Percentiles rank a stretch among this genome's conserved stretches.
phyloP scores from a whole-genome alignment of 2,888 invertebrate species.

The Smittia sp. region DNA sequence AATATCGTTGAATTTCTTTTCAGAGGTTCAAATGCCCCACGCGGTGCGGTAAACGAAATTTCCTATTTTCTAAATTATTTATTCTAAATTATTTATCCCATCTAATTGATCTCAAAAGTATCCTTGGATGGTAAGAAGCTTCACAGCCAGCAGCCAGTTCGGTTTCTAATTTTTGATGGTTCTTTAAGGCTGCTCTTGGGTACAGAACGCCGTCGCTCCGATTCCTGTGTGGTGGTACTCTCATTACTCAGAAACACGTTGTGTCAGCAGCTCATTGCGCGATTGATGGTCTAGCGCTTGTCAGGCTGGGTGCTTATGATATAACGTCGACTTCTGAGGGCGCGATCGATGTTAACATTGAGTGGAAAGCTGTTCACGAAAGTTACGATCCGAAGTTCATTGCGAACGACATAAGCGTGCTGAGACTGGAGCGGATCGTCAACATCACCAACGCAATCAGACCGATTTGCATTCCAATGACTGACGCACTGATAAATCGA shows the following conservation, averaged over 20 bases:
- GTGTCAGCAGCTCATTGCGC: conserved; percentile 63
- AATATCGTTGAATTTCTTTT: background rate
- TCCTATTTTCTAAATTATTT: too few relatives aligned
- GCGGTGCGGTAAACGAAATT: background rate
- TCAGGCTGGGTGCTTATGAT: conserved; percentile 76
- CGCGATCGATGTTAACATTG: conserved; percentile 63
- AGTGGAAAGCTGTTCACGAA: conserved; percentile 64
- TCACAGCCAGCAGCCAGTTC: too few relatives aligned
- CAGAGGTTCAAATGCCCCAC: conserved; percentile 13
- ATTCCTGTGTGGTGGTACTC: conserved; percentile 73
- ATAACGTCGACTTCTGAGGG: conserved; percentile 61
- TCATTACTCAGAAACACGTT: conserved; percentile 65
- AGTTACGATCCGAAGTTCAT: conserved; percentile 61
- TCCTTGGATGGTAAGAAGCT: conserved; percentile 62
- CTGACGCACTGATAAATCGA: background rate
- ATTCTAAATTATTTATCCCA: too few relatives aligned
- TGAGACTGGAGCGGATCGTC: conserved; percentile 60
- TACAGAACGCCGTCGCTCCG: conserved; percentile 61
- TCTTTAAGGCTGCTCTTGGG: conserved; percentile 66
- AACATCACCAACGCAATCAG: conserved; percentile 49
- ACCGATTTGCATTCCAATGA: conserved; percentile 26
- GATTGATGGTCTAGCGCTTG: conserved; percentile 45
- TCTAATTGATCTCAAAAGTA: too few relatives aligned
- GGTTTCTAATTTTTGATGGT: too few relatives aligned
- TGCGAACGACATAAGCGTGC: conserved; percentile 76